phyloP scores from a whole-genome alignment of 2,113 vertebrate species.

The Cathartes aura region DNA sequence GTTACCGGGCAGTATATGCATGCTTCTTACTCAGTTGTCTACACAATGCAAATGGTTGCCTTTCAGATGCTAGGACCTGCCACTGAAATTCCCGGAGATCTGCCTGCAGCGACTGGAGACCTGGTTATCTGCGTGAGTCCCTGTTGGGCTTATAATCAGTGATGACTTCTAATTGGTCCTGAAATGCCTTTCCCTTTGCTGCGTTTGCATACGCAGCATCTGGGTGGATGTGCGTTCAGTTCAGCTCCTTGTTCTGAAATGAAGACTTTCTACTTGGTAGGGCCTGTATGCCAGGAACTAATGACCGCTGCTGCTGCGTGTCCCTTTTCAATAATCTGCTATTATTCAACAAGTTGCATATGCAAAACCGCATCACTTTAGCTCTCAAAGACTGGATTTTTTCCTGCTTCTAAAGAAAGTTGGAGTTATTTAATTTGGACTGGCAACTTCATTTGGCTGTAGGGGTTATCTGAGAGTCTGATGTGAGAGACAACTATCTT shows the following conservation, averaged over 20 bases:
- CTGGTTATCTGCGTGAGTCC: background rate
- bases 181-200: background rate
- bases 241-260: background rate
- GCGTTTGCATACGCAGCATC: background rate
- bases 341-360: background rate
- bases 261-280: background rate
- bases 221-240: background rate
- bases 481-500: background rate
- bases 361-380: background rate
- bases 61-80: background rate
- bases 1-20: background rate
- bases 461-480: background rate
- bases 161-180: background rate
- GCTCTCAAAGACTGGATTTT: background rate
- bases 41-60: background rate
- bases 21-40: background rate
- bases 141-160: background rate
- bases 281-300: background rate
- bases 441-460: background rate
- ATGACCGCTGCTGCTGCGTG: accelerated
- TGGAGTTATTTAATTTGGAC: background rate
- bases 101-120: background rate
- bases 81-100: background rate
- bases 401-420: background rate
- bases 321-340: background rate